Base-by-base conservation (phyloP, 2,888 invertebrate species). In the Campopleginae sp. region DNA sequence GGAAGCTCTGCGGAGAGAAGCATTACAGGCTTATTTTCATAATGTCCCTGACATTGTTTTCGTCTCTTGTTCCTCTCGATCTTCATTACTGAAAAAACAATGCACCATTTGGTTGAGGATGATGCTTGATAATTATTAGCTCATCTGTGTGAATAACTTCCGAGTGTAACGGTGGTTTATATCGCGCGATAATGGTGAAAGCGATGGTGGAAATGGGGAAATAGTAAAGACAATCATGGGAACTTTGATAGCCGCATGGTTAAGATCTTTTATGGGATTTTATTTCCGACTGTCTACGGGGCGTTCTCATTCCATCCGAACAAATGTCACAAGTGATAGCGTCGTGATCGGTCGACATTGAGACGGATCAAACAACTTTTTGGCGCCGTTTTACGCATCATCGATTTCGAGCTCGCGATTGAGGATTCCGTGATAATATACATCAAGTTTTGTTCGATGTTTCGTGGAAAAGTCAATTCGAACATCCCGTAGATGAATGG, bases 201-300 rank as follows among this genome's bases (percentile, higher is more conserved):
- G 90, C 89, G 89, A 89, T 89, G 88, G 89, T 89, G 90, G 88
- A 90, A 88, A 87, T 82, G 82, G 79, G 75, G 65, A 75, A 61
- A 74, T 74, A 10, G 63, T 33, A 31, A 42, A 65, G 48, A 76
- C 75, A 76, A 76, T 66, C 44, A 76, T 61, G 78, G 42, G 68
- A 68, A 68, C 23, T 70, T 78, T 68, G 78, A 78, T 44, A 31
- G 23, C 44, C 54, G 17, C 8, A 23, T 19, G 51, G 17, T 48
- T 17, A 8, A n/a, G 54, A 38, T 46, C 33, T 8, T 65, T 48
- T 19, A 33, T 31, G 75, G 54, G 19, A 63, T 8, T 48, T n/a
- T n/a, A 76, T 54, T 70, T 46, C 46, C 17, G 7, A 4, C 14
- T 42, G 1, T 23, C 31, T 14, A 58, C 27, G 0, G 14, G 10